These are phyloP conservation scores for Cryptotis parvus DNA, from an alignment of 2,113 vertebrate species.

Conservation along the genomic window DNA sequence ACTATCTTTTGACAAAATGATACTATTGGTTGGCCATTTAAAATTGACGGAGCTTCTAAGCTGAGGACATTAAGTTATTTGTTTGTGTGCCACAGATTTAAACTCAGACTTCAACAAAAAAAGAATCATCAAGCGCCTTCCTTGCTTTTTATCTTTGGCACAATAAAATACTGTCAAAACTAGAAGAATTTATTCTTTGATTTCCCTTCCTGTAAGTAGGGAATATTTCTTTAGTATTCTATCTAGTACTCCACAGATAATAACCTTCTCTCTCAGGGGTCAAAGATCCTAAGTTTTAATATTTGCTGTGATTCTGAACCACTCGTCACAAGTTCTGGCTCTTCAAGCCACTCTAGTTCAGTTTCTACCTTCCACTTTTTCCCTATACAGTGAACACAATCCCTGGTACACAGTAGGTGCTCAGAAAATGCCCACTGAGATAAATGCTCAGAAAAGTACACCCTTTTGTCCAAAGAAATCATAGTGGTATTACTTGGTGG, in stretches of 20 bases:
- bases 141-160: conserved; percentile 22
- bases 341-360: background rate
- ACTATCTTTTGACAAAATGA: conserved; percentile 5
- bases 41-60: conserved; percentile 24
- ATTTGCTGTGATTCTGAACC: conserved; percentile 1
- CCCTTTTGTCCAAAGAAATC: background rate
- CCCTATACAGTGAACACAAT: background rate
- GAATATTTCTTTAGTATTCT: background rate
- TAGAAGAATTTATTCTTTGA: conserved; percentile 30
- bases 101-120: conserved; percentile 15
- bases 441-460: background rate
- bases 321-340: background rate
- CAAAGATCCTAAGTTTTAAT: background rate
- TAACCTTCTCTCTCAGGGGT: background rate
- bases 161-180: background rate
- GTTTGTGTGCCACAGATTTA: conserved; percentile 23
- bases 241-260: background rate
- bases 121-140: background rate
- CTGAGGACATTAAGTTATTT: conserved; percentile 33
- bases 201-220: background rate
- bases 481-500: background rate
- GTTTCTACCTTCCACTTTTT: background rate
- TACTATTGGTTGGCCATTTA: conserved; percentile 15
- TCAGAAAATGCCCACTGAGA: background rate
- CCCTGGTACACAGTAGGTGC: background rate